Base-by-base conservation (phyloP, 2,888 invertebrate species). In the Balanococcus diminutus region DNA sequence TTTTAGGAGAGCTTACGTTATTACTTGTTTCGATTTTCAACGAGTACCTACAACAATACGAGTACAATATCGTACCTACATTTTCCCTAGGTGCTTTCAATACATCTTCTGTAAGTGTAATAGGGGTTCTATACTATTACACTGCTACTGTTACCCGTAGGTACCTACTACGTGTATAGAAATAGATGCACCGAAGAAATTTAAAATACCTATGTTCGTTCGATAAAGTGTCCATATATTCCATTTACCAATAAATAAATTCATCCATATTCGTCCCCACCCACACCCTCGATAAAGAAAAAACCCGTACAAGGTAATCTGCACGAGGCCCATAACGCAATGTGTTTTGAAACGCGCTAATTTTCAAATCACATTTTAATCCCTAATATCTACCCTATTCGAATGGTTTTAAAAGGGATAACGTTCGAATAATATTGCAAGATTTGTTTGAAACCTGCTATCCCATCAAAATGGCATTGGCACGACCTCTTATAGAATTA, bases 281-380 rank as follows among this genome's bases (percentile, higher is more conserved):
- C 46, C 5, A 46, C 61, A 25, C 9, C 25, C 8, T 5, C 36
- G 8, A 36, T 67, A 28, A 32, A 9, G 3, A 75, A 75, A 28
- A 75, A 31, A 32, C 22, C 32, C 14, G 8, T 16, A 19, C 2
- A 11, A 42, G 14, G 42, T 75, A 32, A 32, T n/a, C 75, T n/a
- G n/a, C 75, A 1, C 36, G 8, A 0, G 42, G 14, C 32, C 36
- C n/a, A 36, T 75, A 75, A 0, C 6, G 22, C n/a, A 8, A 6
- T 32, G 22, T 72, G 5, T 72, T 72, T 42, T 51, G 51, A 51
- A 51, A 51, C 51, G n/a, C 32, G 75, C 32, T 75, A 75, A 75
- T 75, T 75, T 75, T 32, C 32, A 75, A 75, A 75, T 75, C 75
- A 75, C 75, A 75, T 75, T 75, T 75, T 75, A 75, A 75, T 32